Percentiles rank a stretch among this genome's conserved stretches.
phyloP scores from a whole-genome alignment of 2,888 invertebrate genomes.

The Ceriagrion tenellum region DNA sequence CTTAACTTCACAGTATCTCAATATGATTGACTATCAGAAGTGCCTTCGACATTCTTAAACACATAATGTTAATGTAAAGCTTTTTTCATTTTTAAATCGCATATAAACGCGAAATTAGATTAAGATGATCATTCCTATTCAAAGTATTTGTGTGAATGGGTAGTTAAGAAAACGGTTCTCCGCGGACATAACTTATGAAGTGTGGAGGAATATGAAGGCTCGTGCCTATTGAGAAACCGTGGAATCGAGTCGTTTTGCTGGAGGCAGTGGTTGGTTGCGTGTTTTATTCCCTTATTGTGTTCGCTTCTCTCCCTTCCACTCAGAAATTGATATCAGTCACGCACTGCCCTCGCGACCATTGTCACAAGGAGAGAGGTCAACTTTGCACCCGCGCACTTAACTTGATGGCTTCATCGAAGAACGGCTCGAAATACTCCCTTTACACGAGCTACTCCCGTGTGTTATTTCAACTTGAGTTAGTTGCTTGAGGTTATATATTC shows the following conservation, averaged over 20 bases:
- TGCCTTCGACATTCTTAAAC: no score
- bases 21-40: no score
- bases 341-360: not conserved
- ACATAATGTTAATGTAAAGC: no score
- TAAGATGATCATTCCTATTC: no score
- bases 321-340: not conserved
- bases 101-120: no score
- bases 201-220: not conserved
- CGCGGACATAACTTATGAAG: not conserved
- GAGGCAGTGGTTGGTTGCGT: not conserved
- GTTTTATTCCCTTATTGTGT: not conserved
- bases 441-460: no score
- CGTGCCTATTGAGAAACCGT: not conserved
- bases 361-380: not conserved
- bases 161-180: not conserved
- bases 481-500: no score
- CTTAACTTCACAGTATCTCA: no score
- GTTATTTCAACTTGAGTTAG: no score
- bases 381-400: not conserved
- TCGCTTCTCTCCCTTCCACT: not conserved
- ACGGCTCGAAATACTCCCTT: not conserved
- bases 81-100: no score
- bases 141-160: not conserved
- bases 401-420: slow-evolving; percentile 5
- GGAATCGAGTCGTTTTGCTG: not conserved